Base-by-base conservation (phyloP, 2,797 vertebrate genomes). In the Rhinichthys osculus region DNA sequence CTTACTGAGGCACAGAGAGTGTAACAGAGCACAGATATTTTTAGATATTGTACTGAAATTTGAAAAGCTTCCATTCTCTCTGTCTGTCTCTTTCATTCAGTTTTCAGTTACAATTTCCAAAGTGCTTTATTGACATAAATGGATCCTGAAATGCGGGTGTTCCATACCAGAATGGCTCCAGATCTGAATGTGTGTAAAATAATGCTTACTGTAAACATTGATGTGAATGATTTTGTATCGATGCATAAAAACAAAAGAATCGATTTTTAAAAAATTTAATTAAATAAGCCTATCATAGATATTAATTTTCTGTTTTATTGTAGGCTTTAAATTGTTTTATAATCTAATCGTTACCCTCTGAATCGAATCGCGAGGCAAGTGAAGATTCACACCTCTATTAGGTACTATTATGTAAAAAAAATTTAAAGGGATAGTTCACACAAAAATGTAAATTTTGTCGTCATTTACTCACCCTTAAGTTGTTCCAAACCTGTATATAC, bases 221-320 rank as follows among this genome's bases (percentile, higher is more conserved):
- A 27, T 27, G 10, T 62, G 57, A 62, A 27, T 62, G 57, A 62
- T 64, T 7, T 3, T 17, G 14, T 30, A 66, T 17, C 0, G 5
- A 64, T 64, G 13, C 0, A 27, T n/a, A 11, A 62, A 59, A 62
- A 27, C 10, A 62, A 27, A 62, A 27, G 10, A 59, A n/a, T 11
- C 0, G 2, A 1, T 4, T 62, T n/a, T 62, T 2, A 0, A 11
- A 21, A 54, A 1, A 1, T 2, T 27, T 1, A 11, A 13, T 11
- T 62, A 27, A 27, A 62, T 64, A 7, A 27, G n/a, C 27, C 59
- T 64, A 30, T 30, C 62, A 30, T 64, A 27, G 27, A 30, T 30
- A 30, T 64, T 3, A 7, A 19, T 50, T 50, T 47, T 47, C 44
- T 62, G n/a, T 27, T 27, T 62, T n/a, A 59, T 59, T 59, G 4